Percentiles rank a stretch among this genome's conserved stretches.
Conservation (phyloP, 2,888 invertebrate species). For the Ectobius pallidus region DNA sequence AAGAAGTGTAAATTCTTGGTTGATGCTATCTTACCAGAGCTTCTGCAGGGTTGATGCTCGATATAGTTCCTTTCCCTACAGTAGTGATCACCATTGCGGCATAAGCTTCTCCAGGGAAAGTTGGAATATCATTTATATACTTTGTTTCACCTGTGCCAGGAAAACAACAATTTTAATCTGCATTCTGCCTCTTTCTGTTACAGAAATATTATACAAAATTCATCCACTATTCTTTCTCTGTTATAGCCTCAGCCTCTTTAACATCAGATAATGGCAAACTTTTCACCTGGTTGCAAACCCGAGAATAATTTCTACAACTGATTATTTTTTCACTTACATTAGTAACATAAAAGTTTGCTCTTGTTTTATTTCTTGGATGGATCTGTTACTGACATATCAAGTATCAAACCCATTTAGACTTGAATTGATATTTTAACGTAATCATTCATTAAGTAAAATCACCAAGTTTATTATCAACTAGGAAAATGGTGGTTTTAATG, state of each 20-base stretch:
- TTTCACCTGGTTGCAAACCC: too few species aligned
- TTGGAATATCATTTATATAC: slow-evolving; percentile 76
- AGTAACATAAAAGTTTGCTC: not conserved
- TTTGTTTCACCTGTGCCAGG: slow-evolving; percentile 77
- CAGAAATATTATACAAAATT: not conserved
- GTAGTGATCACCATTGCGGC: slow-evolving; percentile 73
- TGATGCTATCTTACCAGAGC: slow-evolving; percentile 70
- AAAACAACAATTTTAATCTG: not conserved
- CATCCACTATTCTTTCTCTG: not conserved
- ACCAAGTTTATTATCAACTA: too few species aligned
- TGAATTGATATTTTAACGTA: too few species aligned
- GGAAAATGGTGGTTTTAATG: too few species aligned
- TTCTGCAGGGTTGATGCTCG: slow-evolving; percentile 64
- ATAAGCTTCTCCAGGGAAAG: slow-evolving; percentile 69
- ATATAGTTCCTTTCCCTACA: slow-evolving; percentile 63
- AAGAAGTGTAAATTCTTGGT: too few species aligned
- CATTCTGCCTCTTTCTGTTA: not conserved
- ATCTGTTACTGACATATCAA: too few species aligned
- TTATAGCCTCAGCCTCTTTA: not conserved
- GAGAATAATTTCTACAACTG: not conserved
- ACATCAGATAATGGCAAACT: not conserved
- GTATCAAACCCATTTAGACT: too few species aligned
- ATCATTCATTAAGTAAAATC: too few species aligned
- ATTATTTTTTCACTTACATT: not conserved
- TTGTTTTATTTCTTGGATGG: not conserved